These are phyloP conservation scores for Artibeus jamaicensis DNA, from an alignment of 2,797 vertebrate genomes.

Conservation along the genomic window DNA sequence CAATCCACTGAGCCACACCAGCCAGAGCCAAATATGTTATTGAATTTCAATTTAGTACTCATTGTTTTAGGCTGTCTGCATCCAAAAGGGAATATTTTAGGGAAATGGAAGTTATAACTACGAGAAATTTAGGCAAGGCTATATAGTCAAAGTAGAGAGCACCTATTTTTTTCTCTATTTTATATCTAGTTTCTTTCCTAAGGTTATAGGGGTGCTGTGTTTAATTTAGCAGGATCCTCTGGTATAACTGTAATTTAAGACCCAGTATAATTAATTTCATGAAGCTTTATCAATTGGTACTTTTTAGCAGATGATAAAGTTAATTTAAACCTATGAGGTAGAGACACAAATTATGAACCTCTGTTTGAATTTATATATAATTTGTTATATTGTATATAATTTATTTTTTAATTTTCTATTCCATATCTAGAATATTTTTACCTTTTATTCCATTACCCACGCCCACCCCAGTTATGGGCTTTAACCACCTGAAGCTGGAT, in stretches of 20 bases:
- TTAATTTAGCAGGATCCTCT: not conserved
- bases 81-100: not conserved
- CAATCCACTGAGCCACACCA: too few species aligned
- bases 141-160: not conserved
- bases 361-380: not conserved
- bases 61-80: not conserved
- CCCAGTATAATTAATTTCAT: not conserved
- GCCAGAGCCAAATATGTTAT: not conserved
- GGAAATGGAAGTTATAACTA: not conserved
- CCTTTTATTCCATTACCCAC: not conserved
- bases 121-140: not conserved
- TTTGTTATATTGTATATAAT: not conserved
- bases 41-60: not conserved
- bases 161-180: not conserved
- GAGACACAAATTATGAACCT: not conserved
- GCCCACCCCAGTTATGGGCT: fast-evolving
- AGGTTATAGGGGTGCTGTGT: not conserved
- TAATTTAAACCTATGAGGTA: not conserved
- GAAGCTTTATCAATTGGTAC: not conserved
- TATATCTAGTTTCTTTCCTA: not conserved
- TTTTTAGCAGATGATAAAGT: not conserved
- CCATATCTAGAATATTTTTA: not conserved
- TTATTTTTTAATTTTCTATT: not conserved
- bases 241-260: not conserved
- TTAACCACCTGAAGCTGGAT: not conserved